Conservation (phyloP, 1,140 invertebrate species). For the Agrilus planipennis region DNA sequence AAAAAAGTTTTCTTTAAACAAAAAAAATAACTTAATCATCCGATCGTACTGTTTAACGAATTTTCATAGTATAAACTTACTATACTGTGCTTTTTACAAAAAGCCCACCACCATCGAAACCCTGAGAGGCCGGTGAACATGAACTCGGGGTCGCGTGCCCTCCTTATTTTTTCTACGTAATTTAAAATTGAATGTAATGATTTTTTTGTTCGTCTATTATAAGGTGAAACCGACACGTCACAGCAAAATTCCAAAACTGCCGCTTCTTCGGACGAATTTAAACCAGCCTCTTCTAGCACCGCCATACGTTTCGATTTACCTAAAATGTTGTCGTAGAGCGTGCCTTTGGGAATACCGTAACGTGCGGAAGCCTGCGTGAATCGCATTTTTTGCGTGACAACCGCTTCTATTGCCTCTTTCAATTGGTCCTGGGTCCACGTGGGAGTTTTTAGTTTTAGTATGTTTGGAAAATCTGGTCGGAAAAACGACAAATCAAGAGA, state of each 20-base stretch:
- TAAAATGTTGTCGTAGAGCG: constrained; percentile 66
- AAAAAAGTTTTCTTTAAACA: too few species aligned
- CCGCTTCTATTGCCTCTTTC: constrained; percentile 61
- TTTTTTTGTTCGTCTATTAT: constrained; percentile 59
- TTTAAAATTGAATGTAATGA: constrained; percentile 49
- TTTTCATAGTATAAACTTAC: constrained; percentile 52
- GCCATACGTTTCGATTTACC: constrained; percentile 67
- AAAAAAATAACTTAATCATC: too few species aligned
- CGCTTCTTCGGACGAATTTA: constrained; percentile 48
- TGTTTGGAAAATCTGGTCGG: constrained; percentile 43
- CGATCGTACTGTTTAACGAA: too few species aligned
- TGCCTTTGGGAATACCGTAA: constrained; percentile 65
- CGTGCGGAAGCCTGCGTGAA: constrained; percentile 60
- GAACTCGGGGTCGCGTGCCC: constrained; percentile 48
- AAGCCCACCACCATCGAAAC: constrained; percentile 72
- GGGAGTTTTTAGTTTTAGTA: constrained; percentile 59
- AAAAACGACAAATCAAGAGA: too few species aligned
- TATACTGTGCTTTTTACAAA: constrained; percentile 67
- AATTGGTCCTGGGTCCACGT: constrained; percentile 63
- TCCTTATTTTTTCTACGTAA: constrained; percentile 51
- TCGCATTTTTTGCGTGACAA: constrained; percentile 62
- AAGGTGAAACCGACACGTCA: constrained; percentile 56
- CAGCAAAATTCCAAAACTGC: constrained; percentile 61
- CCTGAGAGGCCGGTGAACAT: constrained; percentile 53
- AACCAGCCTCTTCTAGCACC: constrained; percentile 54